Evolutionary conservation across 2,113 vertebrate species (phyloP), one percentile per base, ranked within the genome.

Genomic region (Cacatua alba): DNA sequence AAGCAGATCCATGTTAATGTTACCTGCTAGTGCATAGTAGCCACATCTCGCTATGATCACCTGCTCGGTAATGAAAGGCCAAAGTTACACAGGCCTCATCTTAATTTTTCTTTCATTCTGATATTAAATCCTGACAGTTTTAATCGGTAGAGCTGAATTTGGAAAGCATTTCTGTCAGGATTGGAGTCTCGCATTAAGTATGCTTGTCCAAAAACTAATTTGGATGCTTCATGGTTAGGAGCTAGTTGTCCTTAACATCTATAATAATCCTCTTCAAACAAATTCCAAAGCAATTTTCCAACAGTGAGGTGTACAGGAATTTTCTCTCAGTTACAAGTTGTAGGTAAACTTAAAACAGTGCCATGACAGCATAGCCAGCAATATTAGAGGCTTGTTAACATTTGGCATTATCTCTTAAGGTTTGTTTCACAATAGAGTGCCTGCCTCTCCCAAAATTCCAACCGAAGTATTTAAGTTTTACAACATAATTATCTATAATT

Each of bases 401-500:
- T 79, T 94, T 86, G 82, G 67, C 72, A 86, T 89, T 95, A 74
- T 83, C 90, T 92, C 52, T 69, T 80, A 67, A 82, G 74, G 71
- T 86, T 94, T 71, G 46, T 95, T 97, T 96, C 93, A 89, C 92
- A 95, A 93, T 52, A 75, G 78, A 75, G 35, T 64, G 44, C 85
- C 59, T 72, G 80, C 92, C 94, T 97, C 94, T 97, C 94, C 95
- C 90, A 94, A 92, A 97, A 95, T 95, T 95, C 92, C 91, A 88
- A 43, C 9, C 23, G 37, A 90, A 77, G 82, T 77, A 82, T 94
- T 95, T 80, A 88, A 85, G 90, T 94, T 92, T 94, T 96, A 95
- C 92, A 69, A 77, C 3, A 6, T 95, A 96, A 94, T 94, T 94
- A 94, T 88, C 44, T 96, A 6, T 88, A 88, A 95, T 97, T 95